These are phyloP conservation scores for Hipparchia semele DNA, from an alignment of 2,888 invertebrate species.

Conservation along the genomic window DNA sequence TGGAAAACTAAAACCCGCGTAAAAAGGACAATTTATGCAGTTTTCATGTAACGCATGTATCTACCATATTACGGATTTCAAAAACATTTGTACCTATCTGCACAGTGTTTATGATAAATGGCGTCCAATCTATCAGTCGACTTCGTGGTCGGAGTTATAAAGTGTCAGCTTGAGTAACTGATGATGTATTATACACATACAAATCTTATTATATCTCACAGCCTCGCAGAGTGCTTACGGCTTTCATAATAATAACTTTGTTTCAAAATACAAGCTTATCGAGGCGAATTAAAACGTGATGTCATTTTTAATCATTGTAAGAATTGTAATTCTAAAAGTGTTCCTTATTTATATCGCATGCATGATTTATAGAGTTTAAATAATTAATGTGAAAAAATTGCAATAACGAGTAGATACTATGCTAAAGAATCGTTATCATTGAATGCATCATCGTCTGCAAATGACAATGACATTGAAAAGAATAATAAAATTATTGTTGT, in stretches of 20 bases:
- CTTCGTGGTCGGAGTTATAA: conserved; percentile 19
- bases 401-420: conserved; percentile 1
- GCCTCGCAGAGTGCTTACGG: conserved; percentile 6
- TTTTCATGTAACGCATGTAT: background rate
- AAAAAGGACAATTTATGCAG: conserved; percentile 11
- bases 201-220: conserved; percentile 20
- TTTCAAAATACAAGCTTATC: background rate
- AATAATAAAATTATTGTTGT: conserved; percentile 9
- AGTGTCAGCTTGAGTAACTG: conserved; percentile 26
- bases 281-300: no score
- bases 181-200: conserved; percentile 28
- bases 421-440: conserved; percentile 5
- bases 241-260: conserved; percentile 11
- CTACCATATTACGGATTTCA: background rate
- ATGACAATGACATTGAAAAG: conserved; percentile 35
- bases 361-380: background rate
- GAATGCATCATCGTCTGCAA: conserved; percentile 20
- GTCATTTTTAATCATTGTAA: no score
- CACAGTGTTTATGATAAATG: conserved; percentile 20
- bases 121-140: conserved; percentile 14
- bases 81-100: conserved; percentile 12
- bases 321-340: background rate
- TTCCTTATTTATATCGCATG: background rate
- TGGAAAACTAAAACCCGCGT: conserved; percentile 8
- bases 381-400: conserved; percentile 11